A percentile compares a stretch with the other conserved stretches of the same genome.
These are phyloP conservation scores for Seriola quinqueradiata DNA, from an alignment of 2,113 vertebrate species.

Conservation along the genomic window DNA sequence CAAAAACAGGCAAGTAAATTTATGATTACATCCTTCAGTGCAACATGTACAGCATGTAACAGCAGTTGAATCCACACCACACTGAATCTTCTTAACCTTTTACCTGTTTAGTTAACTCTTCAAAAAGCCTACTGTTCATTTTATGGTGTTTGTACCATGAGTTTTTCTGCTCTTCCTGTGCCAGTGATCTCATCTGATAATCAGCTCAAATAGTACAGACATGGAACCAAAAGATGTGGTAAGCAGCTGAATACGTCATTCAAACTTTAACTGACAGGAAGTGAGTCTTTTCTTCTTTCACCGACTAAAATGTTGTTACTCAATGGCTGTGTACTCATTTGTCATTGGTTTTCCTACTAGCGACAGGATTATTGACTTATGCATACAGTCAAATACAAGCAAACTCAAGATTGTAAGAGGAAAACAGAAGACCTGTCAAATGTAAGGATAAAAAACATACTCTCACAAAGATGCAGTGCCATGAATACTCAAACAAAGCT, in stretches of 20 bases:
- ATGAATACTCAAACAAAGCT: constrained; percentile 64
- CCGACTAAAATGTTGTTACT: constrained; percentile 17
- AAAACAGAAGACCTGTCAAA: constrained; percentile 24
- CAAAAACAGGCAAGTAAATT: neutral
- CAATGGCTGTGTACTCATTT: neutral
- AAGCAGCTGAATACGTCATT: constrained; percentile 52
- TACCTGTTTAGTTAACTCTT: neutral
- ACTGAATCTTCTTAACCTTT: neutral
- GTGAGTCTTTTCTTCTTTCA: constrained; percentile 11
- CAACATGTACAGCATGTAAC: neutral
- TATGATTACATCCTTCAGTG: neutral
- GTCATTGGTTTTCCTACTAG: neutral
- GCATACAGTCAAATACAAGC: neutral
- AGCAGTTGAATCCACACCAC: neutral
- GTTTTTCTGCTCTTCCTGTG: constrained; percentile 57
- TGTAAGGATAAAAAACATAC: constrained; percentile 4
- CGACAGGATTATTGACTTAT: neutral
- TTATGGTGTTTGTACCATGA: constrained; percentile 18
- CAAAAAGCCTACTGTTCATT: neutral
- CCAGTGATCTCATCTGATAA: constrained; percentile 37
- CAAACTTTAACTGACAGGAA: constrained; percentile 70
- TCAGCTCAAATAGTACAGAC: constrained; percentile 37
- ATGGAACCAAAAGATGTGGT: constrained; percentile 54
- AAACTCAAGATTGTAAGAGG: neutral
- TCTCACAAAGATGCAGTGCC: constrained; percentile 6